These are phyloP conservation scores for Heteromyza rotundicornis DNA, from an alignment of 2,888 invertebrate genomes.

Conservation along the genomic window DNA sequence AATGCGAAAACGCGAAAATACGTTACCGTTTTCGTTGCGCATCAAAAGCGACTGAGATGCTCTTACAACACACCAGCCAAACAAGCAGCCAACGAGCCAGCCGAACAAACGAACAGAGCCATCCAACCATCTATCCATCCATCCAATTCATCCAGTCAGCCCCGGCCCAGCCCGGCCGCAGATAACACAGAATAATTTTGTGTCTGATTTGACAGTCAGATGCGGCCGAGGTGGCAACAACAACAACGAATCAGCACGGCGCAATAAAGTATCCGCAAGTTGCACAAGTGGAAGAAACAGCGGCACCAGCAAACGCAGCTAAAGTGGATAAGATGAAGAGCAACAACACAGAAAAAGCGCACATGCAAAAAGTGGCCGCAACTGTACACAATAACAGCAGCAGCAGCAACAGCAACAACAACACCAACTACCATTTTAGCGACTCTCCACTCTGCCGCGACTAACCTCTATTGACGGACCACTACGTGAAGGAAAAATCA, in stretches of 20 bases:
- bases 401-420: constrained; percentile 1
- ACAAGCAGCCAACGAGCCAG: neutral
- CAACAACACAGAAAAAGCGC: constrained; percentile 20
- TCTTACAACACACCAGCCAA: neutral
- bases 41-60: constrained; percentile 4
- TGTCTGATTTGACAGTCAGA: constrained; percentile 2
- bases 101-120: no score
- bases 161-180: neutral
- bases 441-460: no score
- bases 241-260: constrained; percentile 31
- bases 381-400: constrained; percentile 13
- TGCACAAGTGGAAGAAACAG: constrained; percentile 13
- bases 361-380: constrained; percentile 8
- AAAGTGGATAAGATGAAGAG: constrained; percentile 13
- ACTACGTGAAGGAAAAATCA: no score
- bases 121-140: no score
- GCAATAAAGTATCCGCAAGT: constrained; percentile 17
- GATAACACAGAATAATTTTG: neutral
- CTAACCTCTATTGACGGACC: neutral
- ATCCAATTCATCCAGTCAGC: no score
- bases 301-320: constrained; percentile 10
- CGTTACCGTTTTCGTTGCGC: constrained; percentile 7
- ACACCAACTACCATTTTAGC: no score
- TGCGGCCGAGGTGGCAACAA: constrained; percentile 21
- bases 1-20: neutral